These are phyloP conservation scores for Philonicus albiceps DNA, from an alignment of 2,888 invertebrate species.

Conservation along the genomic window DNA sequence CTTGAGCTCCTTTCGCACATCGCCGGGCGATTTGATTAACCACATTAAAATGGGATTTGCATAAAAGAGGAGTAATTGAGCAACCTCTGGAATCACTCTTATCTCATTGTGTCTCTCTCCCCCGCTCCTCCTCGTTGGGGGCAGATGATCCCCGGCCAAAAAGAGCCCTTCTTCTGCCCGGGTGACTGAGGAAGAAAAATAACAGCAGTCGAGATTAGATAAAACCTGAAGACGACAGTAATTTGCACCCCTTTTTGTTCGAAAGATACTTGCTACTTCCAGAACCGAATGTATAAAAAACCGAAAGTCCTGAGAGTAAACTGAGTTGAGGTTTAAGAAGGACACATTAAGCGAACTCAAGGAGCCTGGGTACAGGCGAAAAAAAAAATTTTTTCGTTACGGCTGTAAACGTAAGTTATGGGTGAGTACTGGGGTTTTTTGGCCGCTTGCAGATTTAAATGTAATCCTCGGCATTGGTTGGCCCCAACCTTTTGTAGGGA, in stretches of 20 bases:
- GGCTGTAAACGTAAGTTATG: conserved; percentile 34
- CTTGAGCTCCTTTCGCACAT: background rate
- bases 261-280: background rate
- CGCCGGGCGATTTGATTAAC: background rate
- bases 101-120: conserved; percentile 8
- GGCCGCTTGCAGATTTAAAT: conserved; percentile 8
- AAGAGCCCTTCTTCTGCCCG: background rate
- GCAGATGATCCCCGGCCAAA: background rate
- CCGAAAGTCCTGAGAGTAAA: background rate
- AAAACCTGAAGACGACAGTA: conserved; percentile 39
- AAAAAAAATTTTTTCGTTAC: conserved; percentile 6
- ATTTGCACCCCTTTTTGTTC: conserved; percentile 44
- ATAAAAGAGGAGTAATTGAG: conserved; percentile 42
- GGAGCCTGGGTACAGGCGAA: background rate
- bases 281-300: background rate
- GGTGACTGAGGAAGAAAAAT: conserved; percentile 16
- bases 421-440: background rate
- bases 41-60: conserved; percentile 43
- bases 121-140: too few relatives aligned
- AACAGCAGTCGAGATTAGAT: conserved; percentile 41
- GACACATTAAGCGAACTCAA: conserved; percentile 7
- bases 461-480: conserved; percentile 15
- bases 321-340: background rate
- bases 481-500: background rate
- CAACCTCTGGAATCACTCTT: conserved; percentile 39